Evolutionary conservation across 2,113 vertebrate genomes (phyloP).

Genomic region (Oreochromis spilurus): DNA sequence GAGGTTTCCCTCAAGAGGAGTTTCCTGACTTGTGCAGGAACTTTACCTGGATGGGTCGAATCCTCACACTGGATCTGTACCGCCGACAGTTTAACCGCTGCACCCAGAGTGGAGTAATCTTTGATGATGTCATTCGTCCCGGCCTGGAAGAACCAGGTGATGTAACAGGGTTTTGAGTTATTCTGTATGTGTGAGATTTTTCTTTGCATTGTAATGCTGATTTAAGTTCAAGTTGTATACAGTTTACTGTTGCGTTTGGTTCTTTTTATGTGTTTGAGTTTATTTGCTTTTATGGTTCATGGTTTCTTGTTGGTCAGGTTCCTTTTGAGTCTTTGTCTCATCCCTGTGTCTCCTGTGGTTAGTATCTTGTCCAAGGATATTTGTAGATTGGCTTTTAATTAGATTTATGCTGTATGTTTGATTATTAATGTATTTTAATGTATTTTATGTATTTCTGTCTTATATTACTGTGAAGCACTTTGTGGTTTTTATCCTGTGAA

Average conservation of each 20-base stretch:
- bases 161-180: not conserved
- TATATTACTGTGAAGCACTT: no score
- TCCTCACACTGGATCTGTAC: constrained; percentile 70
- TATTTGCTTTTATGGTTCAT: not conserved
- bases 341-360: not conserved
- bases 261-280: not conserved
- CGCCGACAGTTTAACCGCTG: constrained; percentile 67
- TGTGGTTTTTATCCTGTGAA: no score
- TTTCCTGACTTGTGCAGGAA: constrained; percentile 67
- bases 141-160: constrained; percentile 73
- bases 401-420: no score
- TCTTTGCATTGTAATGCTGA: not conserved
- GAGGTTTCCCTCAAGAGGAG: constrained; percentile 67
- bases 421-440: no score
- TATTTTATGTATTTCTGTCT: no score
- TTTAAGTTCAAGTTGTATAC: not conserved
- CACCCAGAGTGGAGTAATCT: constrained; percentile 70
- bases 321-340: not conserved
- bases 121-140: constrained; percentile 71
- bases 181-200: not conserved
- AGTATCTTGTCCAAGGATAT: not conserved
- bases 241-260: not conserved
- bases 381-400: no score
- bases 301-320: not conserved
- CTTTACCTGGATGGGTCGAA: constrained; percentile 63